Conservation (phyloP, 1,140 invertebrate genomes). For the Drosophila miranda region DNA sequence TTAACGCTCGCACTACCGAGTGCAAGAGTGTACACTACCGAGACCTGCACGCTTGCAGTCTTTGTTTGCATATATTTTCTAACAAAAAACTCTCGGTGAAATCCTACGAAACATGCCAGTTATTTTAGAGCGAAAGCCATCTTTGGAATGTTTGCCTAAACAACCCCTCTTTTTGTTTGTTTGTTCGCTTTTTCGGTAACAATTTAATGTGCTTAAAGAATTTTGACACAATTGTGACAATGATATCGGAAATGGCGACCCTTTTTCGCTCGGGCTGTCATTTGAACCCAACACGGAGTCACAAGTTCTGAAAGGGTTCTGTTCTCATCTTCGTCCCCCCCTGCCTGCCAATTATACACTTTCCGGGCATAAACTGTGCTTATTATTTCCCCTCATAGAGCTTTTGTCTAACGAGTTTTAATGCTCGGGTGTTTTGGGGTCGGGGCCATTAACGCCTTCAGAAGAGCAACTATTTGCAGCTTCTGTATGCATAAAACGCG, state of each 20-base stretch:
- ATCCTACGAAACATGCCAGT: not conserved
- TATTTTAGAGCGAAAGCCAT: conserved; percentile 6
- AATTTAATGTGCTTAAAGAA: conserved; percentile 66
- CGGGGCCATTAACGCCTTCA: conserved; percentile 59
- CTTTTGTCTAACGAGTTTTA: conserved; percentile 32
- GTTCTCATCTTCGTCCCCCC: not conserved
- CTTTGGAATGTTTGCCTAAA: conserved; percentile 21
- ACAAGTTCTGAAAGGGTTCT: conserved; percentile 14
- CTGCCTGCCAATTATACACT: conserved; percentile 43
- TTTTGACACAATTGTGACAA: conserved; percentile 67
- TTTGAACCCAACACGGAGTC: conserved; percentile 27
- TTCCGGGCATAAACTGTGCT: conserved; percentile 53
- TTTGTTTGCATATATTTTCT: too few species aligned
- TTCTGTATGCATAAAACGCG: conserved; percentile 42
- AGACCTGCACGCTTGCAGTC: too few species aligned
- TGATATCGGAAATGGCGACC: conserved; percentile 51
- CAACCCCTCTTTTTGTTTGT: not conserved
- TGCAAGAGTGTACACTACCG: too few species aligned
- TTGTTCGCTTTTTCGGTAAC: conserved; percentile 19
- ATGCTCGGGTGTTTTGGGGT: conserved; percentile 36
- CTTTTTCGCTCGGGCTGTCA: conserved; percentile 35
- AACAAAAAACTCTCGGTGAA: too few species aligned
- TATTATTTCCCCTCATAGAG: conserved; percentile 38
- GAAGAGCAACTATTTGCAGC: conserved; percentile 62
- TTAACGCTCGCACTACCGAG: too few species aligned